phyloP scores from a whole-genome alignment of 2,797 vertebrate genomes.

The Gallinago nigripennis region DNA sequence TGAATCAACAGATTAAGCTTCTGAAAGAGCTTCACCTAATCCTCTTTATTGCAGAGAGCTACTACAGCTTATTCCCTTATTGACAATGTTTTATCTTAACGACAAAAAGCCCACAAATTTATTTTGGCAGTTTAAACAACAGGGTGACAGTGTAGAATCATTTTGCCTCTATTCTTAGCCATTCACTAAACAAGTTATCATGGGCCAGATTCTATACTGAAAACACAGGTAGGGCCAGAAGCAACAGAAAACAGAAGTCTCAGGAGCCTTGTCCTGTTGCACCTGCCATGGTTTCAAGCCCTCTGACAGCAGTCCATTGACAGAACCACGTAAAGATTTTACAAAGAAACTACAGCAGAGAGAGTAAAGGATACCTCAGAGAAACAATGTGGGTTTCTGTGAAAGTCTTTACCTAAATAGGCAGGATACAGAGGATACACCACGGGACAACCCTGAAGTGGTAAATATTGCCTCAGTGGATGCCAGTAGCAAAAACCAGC shows the following conservation, averaged over 20 bases:
- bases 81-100: background rate
- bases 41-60: background rate
- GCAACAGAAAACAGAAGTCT: background rate
- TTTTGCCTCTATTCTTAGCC: background rate
- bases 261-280: background rate
- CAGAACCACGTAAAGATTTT: background rate
- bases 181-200: background rate
- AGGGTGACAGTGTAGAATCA: background rate
- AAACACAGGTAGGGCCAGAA: background rate
- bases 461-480: background rate
- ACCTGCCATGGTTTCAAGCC: background rate
- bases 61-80: background rate
- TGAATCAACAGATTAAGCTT: background rate
- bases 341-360: background rate
- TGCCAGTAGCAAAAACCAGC: background rate
- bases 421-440: background rate
- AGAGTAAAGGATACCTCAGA: background rate
- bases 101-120: background rate
- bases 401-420: background rate
- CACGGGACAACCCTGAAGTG: background rate
- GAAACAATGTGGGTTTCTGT: background rate
- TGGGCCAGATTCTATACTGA: background rate
- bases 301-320: background rate
- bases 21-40: background rate
- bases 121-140: background rate